Conservation (phyloP, 2,113 vertebrate species). For the Mobula birostris region DNA sequence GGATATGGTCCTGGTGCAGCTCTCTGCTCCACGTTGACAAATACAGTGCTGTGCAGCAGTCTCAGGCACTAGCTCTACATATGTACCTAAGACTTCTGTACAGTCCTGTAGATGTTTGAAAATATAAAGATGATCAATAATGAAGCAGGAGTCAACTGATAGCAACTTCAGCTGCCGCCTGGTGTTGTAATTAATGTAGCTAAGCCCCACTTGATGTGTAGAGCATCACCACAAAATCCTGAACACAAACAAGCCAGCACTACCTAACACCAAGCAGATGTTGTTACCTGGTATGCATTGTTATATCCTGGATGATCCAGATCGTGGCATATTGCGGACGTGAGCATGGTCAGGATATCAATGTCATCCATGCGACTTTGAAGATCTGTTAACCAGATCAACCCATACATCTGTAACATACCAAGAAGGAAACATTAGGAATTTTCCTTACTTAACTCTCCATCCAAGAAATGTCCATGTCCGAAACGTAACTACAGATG, state of each 20-base stretch:
- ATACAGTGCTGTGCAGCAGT: too few relatives aligned
- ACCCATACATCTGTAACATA: constrained; percentile 61
- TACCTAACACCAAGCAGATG: not conserved
- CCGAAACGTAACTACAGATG: not conserved
- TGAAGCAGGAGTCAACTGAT: not conserved
- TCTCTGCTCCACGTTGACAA: too few relatives aligned
- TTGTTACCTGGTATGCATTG: constrained; percentile 63
- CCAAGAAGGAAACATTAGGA: not conserved
- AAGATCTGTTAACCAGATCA: constrained; percentile 67
- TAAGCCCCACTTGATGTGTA: not conserved
- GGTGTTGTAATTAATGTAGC: not conserved
- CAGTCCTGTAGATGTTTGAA: not conserved
- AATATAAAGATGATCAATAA: not conserved
- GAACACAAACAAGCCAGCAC: not conserved
- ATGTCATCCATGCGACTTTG: constrained; percentile 57
- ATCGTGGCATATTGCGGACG: constrained; percentile 65
- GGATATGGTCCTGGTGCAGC: too few relatives aligned
- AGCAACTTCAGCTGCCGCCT: not conserved
- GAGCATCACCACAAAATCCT: not conserved
- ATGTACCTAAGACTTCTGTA: too few relatives aligned
- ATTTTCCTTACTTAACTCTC: too few relatives aligned
- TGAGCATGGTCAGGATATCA: constrained; percentile 64
- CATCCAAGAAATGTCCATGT: not conserved
- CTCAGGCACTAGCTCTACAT: too few relatives aligned
- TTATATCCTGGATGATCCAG: constrained; percentile 70